phyloP scores from a whole-genome alignment of 2,797 vertebrate genomes.

The Mus caroli region DNA sequence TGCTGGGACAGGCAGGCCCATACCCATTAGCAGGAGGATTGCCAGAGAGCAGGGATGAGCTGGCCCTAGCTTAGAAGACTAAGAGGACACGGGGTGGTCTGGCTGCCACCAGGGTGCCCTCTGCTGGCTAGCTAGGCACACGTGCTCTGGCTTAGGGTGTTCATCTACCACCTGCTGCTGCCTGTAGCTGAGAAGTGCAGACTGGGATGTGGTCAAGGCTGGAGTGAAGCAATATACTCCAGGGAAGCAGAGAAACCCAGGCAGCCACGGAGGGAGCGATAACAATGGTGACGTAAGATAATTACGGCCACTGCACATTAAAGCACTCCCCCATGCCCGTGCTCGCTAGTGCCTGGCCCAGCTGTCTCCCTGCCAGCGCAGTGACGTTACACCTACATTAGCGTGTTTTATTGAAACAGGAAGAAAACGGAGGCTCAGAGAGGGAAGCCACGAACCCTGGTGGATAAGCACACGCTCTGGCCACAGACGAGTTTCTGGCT shows the following conservation, averaged over 20 bases:
- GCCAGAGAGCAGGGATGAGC: not conserved
- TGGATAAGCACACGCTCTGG: not conserved
- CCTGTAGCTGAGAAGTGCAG: not conserved
- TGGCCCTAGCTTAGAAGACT: not conserved
- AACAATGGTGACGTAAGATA: not conserved
- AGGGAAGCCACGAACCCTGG: not conserved
- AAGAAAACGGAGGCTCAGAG: not conserved
- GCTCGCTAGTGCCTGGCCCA: accelerated
- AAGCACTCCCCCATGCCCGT: not conserved
- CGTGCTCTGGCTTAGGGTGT: not conserved
- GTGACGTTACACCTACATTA: accelerated
- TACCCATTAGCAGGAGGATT: not conserved
- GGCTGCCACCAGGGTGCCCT: not conserved
- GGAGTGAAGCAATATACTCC: not conserved
- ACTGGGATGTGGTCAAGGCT: not conserved
- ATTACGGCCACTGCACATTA: not conserved
- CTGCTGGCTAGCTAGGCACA: constrained; percentile 59
- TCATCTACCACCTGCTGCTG: not conserved
- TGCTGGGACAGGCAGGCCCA: not conserved
- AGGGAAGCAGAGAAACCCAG: not conserved
- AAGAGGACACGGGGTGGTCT: not conserved
- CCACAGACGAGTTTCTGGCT: not conserved
- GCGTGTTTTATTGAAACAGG: not conserved
- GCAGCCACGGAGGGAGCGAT: not conserved
- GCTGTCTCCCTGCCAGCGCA: not conserved